Base-by-base conservation (phyloP, 1,140 invertebrate genomes). In the Plutomurus gul region DNA sequence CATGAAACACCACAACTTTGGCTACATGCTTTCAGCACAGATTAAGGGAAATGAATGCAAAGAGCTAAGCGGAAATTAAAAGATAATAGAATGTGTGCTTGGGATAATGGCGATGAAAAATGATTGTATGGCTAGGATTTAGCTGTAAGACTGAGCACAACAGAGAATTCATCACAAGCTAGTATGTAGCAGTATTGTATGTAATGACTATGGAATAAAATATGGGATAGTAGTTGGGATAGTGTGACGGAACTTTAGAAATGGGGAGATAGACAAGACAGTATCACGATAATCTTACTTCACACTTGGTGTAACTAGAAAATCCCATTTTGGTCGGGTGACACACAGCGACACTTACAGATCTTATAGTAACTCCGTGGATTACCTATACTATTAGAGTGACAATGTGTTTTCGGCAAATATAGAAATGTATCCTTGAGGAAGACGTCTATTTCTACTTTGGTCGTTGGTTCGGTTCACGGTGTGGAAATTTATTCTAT, bases 211-310 rank as follows among this genome's bases (percentile, higher is more conserved):
- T n/a, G n/a, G n/a, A n/a, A n/a, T n/a, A n/a, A n/a, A n/a, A n/a
- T n/a, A n/a, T n/a, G n/a, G n/a, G n/a, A n/a, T n/a, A n/a, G n/a
- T n/a, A n/a, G n/a, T n/a, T n/a, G n/a, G n/a, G n/a, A n/a, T n/a
- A n/a, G n/a, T n/a, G n/a, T n/a, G n/a, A n/a, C n/a, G n/a, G n/a
- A n/a, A n/a, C n/a, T n/a, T n/a, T n/a, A n/a, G n/a, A n/a, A n/a
- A n/a, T n/a, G n/a, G n/a, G n/a, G n/a, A n/a, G n/a, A n/a, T n/a
- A n/a, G 40, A 70, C 60, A 36, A 70, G 33, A 37, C 18, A 33
- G 25, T 70, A 37, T 70, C 33, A 70, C 20, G 60, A 70, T 70
- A 70, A 70, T 70, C 60, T 70, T 70, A 13, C 60, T 70, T 70
- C 60, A 70, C 60, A 70, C 60, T 70, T 70, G 60, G 16, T 36